A percentile compares a stretch with the other conserved stretches of the same genome.
These are phyloP conservation scores for Anarhynchus alexandrinus DNA, from an alignment of 2,113 vertebrate genomes.

Conservation along the genomic window DNA sequence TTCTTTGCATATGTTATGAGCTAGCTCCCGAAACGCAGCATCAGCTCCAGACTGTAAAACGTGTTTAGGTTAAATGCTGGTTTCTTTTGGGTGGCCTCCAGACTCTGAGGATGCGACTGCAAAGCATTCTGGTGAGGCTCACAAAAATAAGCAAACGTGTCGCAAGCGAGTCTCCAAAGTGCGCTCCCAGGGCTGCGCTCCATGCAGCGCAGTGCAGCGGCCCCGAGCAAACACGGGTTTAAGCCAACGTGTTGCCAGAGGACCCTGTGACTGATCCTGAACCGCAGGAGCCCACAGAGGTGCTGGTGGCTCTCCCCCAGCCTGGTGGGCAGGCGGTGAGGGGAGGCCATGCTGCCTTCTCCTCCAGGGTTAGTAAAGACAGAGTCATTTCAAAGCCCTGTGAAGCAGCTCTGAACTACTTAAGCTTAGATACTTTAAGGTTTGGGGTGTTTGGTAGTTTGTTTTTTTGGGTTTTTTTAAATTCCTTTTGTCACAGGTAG, in stretches of 20 bases:
- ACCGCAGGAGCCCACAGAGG: accelerated
- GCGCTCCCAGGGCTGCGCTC: background rate
- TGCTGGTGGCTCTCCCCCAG: background rate
- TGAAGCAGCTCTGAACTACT: background rate
- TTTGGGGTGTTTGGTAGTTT: too few species aligned
- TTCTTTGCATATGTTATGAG: background rate
- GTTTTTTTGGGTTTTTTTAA: background rate
- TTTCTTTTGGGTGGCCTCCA: background rate
- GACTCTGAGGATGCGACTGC: background rate
- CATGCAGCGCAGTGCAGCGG: too few species aligned
- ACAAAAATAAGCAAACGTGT: background rate
- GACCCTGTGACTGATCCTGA: background rate
- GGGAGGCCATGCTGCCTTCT: background rate
- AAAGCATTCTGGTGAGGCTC: background rate
- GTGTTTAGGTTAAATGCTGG: background rate
- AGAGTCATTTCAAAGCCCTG: background rate
- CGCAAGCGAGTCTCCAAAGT: accelerated
- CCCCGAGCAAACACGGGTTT: background rate
- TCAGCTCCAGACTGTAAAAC: background rate
- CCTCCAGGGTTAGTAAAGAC: background rate
- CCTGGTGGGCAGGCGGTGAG: accelerated
- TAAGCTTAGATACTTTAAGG: background rate
- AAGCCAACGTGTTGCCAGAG: background rate
- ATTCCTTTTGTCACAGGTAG: background rate
- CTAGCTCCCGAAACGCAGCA: background rate